phyloP scores from a whole-genome alignment of 1,140 invertebrate genomes.

The Drosophila burlai region DNA sequence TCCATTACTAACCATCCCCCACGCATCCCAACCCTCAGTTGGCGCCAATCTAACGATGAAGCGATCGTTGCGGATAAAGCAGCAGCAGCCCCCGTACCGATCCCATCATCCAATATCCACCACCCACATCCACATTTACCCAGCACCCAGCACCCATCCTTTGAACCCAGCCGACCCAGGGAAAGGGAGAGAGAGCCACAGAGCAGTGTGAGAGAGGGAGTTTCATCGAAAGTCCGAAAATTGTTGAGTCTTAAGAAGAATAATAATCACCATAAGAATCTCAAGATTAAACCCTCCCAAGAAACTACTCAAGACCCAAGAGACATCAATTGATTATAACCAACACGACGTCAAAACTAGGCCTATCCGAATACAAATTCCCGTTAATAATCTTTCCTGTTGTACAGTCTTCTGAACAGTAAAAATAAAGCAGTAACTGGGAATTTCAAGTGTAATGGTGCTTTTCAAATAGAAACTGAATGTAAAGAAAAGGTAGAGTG shows the following conservation, averaged over 20 bases:
- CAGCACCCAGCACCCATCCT: conserved; percentile 5
- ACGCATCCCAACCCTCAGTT: conserved; percentile 28
- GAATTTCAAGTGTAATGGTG: not conserved
- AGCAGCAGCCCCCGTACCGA: not conserved
- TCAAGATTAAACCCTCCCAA: not conserved
- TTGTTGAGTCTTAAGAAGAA: not conserved
- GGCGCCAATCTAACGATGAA: conserved; percentile 6
- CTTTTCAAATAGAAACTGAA: too few relatives aligned
- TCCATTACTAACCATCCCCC: not conserved
- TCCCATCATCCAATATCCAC: not conserved
- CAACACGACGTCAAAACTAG: not conserved
- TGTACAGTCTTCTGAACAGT: not conserved
- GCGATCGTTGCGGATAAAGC: conserved; percentile 4
- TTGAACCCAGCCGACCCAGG: conserved; percentile 15
- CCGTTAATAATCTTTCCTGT: not conserved
- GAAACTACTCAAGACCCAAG: not conserved
- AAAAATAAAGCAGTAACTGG: not conserved
- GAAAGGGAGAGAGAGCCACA: conserved; percentile 19
- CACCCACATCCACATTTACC: conserved; percentile 4
- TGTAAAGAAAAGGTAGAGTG: not conserved
- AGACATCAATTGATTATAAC: not conserved
- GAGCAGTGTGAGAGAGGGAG: conserved; percentile 15
- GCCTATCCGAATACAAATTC: not conserved
- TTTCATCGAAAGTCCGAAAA: not conserved
- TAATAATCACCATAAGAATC: not conserved